Evolutionary conservation across 2,888 invertebrate species (phyloP).

Genomic region (Epicampocera succincta): DNA sequence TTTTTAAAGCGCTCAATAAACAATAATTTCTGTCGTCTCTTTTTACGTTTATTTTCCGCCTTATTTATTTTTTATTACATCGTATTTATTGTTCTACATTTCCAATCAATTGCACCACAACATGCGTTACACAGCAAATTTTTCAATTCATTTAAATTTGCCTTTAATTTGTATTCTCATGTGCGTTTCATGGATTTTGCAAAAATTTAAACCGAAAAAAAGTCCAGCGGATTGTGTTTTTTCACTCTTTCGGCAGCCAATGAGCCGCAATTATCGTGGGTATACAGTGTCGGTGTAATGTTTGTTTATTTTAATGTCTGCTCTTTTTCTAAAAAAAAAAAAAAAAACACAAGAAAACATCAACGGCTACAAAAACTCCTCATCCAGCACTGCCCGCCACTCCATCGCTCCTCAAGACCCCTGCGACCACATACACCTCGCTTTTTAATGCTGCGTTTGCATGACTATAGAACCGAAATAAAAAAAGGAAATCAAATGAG

Average conservation of each 20-base stretch:
- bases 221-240: background rate
- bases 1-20: background rate
- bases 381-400: conserved; percentile 56
- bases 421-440: conserved; percentile 1
- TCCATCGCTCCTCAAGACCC: conserved; percentile 10
- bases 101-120: conserved; percentile 78
- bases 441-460: conserved; percentile 27
- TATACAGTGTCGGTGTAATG: conserved; percentile 63
- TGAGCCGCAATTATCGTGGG: conserved; percentile 66
- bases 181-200: conserved; percentile 31
- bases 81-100: conserved; percentile 68
- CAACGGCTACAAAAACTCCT: background rate
- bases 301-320: conserved; percentile 67
- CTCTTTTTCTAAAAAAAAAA: conserved; percentile 28
- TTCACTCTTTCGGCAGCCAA: conserved; percentile 16
- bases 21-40: conserved; percentile 3
- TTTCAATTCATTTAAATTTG: conserved; percentile 44
- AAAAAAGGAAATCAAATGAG: conserved; percentile 19
- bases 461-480: conserved; percentile 22
- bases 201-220: conserved; percentile 22
- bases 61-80: conserved; percentile 29
- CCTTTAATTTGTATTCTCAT: conserved; percentile 28
- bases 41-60: background rate
- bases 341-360: conserved; percentile 25
- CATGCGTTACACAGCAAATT: conserved; percentile 71